A percentile compares a stretch with the other conserved stretches of the same genome.
Conservation (phyloP, 2,888 invertebrate genomes). For the Seira ritae region DNA sequence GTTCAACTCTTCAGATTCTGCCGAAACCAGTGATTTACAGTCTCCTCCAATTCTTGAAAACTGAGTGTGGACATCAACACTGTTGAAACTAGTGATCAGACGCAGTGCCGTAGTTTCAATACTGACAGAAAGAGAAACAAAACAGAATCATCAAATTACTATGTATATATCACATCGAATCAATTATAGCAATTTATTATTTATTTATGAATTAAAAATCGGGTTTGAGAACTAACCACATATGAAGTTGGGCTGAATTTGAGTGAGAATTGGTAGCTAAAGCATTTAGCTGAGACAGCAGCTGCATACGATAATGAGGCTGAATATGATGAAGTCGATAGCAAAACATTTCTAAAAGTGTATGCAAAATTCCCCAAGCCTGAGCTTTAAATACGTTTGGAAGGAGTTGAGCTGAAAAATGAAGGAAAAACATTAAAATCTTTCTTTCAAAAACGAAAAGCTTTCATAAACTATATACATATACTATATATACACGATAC, state of each 20-base stretch:
- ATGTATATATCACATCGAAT: no score
- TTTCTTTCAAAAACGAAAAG: no score
- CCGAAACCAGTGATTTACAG: conserved; percentile 92
- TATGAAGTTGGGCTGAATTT: conserved; percentile 94
- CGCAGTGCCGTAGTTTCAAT: conserved; percentile 93
- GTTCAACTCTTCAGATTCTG: conserved; percentile 96
- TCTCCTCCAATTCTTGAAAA: conserved; percentile 93
- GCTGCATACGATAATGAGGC: conserved; percentile 94
- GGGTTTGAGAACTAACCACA: conserved; percentile 81
- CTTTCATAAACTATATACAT: no score
- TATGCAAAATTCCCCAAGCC: conserved; percentile 97
- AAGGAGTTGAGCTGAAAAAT: conserved; percentile 84
- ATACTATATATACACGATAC: no score
- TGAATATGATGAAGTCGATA: conserved; percentile 97
- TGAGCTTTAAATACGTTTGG: conserved; percentile 93
- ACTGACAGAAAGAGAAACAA: conserved; percentile 76
- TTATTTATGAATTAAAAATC: background rate
- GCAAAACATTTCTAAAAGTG: conserved; percentile 96
- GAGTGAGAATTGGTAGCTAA: conserved; percentile 91
- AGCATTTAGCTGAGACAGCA: conserved; percentile 93
- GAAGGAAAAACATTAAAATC: conserved; percentile 1
- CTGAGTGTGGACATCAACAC: conserved; percentile 95
- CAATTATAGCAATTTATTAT: background rate
- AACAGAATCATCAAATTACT: no score
- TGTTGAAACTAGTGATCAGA: conserved; percentile 92